Conservation (phyloP, 2,113 vertebrate species). For the Varanus komodoensis region DNA sequence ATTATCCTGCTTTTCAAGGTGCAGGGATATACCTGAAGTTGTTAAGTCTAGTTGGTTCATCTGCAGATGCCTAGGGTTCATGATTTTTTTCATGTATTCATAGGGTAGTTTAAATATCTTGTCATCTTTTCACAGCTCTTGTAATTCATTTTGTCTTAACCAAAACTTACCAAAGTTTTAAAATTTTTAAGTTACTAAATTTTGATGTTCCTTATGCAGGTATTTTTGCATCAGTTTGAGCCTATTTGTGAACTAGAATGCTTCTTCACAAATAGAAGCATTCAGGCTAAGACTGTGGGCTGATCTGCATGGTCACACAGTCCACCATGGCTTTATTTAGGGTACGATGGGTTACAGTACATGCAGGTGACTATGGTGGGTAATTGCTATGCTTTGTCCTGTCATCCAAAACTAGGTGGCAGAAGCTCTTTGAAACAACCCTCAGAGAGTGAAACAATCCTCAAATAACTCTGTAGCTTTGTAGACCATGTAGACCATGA, state of each 20-base stretch:
- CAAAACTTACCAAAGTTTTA: not conserved
- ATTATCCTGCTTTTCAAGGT: not conserved
- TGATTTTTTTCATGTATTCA: constrained; percentile 72
- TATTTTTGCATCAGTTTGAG: not conserved
- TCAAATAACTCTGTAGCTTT: no score
- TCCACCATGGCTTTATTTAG: no score
- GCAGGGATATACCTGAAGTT: constrained; percentile 28
- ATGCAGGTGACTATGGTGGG: no score
- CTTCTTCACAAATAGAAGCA: not conserved
- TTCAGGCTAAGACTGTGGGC: not conserved
- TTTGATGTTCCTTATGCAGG: not conserved
- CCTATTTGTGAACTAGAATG: not conserved
- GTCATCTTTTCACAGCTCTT: constrained; percentile 73
- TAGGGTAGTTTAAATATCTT: constrained; percentile 67
- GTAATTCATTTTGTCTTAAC: constrained; percentile 51
- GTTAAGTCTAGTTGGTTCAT: constrained; percentile 72
- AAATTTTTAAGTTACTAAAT: not conserved
- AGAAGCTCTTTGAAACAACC: no score
- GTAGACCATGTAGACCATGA: no score
- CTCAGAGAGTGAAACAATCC: no score
- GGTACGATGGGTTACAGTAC: no score
- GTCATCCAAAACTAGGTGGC: no score
- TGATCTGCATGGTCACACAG: no score
- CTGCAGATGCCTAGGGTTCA: constrained; percentile 68
- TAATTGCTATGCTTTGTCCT: no score